Conservation (phyloP, 37 sponge, comb jelly and placozoan species). For the Theonella swinhoei region DNA sequence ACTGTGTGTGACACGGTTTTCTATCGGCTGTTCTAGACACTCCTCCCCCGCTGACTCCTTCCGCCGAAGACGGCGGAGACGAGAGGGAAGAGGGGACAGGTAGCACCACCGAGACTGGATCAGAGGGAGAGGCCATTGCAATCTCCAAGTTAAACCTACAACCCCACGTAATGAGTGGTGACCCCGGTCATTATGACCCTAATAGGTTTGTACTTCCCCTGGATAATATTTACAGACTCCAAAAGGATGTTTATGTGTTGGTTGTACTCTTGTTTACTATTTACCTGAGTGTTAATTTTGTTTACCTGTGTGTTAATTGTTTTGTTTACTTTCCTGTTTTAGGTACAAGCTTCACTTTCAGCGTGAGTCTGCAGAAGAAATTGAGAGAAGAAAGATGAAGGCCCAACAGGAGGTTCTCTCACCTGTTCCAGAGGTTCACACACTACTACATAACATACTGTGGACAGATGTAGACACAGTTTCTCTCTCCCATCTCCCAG, state of each 20-base stretch:
- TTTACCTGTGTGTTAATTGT: too few species aligned
- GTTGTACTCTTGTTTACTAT: too few species aligned
- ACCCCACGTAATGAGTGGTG: neutral
- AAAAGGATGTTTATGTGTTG: too few species aligned
- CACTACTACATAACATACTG: neutral
- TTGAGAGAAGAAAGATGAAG: conserved; percentile 63
- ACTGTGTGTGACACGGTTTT: neutral
- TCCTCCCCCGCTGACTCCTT: neutral
- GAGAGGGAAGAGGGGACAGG: neutral
- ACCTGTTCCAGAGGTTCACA: conserved; percentile 69
- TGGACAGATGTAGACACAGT: neutral
- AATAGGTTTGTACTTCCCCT: conserved; percentile 29
- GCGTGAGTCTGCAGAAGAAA: conserved; percentile 59
- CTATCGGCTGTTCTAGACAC: neutral
- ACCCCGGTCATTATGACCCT: conserved; percentile 3
- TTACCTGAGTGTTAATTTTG: too few species aligned
- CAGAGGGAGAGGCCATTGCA: neutral
- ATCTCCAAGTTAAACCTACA: neutral
- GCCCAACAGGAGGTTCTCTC: conserved; percentile 48
- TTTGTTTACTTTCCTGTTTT: neutral
- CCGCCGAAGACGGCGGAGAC: neutral
- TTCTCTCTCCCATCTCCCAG: neutral
- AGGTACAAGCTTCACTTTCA: conserved; percentile 84
- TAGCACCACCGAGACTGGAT: neutral
- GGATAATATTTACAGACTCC: neutral